Conservation (phyloP, 2,113 vertebrate genomes). For the Apus apus region DNA sequence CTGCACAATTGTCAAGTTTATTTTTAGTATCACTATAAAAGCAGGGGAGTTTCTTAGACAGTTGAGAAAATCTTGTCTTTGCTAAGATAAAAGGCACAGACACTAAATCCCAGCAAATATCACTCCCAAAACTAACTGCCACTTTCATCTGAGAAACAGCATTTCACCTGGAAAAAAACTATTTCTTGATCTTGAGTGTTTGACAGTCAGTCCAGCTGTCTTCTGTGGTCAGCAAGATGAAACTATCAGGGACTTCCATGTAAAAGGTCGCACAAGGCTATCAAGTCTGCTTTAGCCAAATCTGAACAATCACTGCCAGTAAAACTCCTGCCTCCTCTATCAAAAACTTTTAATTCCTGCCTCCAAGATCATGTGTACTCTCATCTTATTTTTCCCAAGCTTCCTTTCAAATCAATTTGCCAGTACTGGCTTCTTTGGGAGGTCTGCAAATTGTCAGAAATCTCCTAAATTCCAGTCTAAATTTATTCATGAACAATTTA, state of each 20-base stretch:
- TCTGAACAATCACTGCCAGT: background rate
- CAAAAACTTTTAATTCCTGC: constrained; percentile 6
- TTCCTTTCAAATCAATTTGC: constrained; percentile 9
- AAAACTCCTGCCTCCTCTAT: background rate
- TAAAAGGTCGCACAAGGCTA: background rate
- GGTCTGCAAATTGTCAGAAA: constrained; percentile 17
- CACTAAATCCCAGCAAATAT: background rate
- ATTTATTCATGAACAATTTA: constrained; percentile 69
- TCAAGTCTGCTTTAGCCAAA: background rate
- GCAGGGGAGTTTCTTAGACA: background rate
- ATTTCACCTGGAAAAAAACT: constrained; percentile 2
- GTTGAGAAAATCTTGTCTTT: background rate
- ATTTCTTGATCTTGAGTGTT: background rate
- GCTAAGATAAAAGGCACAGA: background rate
- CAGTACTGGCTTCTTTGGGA: background rate
- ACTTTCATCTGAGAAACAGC: background rate
- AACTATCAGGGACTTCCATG: background rate
- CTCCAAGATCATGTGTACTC: background rate
- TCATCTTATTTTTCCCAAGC: background rate
- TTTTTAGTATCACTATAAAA: background rate
- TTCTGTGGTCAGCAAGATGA: background rate
- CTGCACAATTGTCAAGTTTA: background rate
- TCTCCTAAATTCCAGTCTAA: constrained; percentile 42
- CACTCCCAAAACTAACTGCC: background rate
- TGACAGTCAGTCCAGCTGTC: background rate